Conservation (phyloP, 2,888 invertebrate species). For the Rotaria socialis region DNA sequence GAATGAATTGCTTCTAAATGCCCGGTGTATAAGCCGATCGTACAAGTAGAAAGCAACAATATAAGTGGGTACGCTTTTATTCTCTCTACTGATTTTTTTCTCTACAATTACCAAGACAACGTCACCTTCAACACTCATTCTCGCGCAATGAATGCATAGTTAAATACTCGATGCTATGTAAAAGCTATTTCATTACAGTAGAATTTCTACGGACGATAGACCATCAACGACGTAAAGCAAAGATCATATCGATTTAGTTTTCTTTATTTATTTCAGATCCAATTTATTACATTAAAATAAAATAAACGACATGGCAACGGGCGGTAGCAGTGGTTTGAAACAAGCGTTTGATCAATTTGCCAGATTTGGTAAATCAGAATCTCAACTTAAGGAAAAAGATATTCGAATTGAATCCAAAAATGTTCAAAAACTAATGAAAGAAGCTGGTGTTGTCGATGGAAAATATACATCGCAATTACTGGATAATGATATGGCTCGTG, state of each 20-base stretch:
- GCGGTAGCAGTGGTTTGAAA: not conserved
- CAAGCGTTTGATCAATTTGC: conserved; percentile 43
- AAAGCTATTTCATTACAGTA: not conserved
- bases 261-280: not conserved
- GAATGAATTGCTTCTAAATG: not conserved
- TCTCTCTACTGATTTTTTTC: not conserved
- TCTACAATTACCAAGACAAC: not conserved
- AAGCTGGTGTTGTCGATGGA: conserved; percentile 40
- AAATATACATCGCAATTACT: conserved; percentile 43
- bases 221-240: not conserved
- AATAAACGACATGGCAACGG: not conserved
- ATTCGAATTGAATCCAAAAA: conserved; percentile 45
- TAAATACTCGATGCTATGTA: not conserved
- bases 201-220: not conserved
- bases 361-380: conserved; percentile 46
- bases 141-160: not conserved
- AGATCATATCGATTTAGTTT: not conserved
- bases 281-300: not conserved
- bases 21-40: not conserved
- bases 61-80: not conserved
- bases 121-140: not conserved
- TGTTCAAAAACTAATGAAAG: conserved; percentile 46
- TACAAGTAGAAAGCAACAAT: not conserved
- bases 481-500: conserved; percentile 46
- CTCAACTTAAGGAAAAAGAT: conserved; percentile 42